Percentiles rank a stretch among this genome's conserved stretches.
Conservation (phyloP, 2,888 invertebrate species). For the Eupithecia tripunctaria region DNA sequence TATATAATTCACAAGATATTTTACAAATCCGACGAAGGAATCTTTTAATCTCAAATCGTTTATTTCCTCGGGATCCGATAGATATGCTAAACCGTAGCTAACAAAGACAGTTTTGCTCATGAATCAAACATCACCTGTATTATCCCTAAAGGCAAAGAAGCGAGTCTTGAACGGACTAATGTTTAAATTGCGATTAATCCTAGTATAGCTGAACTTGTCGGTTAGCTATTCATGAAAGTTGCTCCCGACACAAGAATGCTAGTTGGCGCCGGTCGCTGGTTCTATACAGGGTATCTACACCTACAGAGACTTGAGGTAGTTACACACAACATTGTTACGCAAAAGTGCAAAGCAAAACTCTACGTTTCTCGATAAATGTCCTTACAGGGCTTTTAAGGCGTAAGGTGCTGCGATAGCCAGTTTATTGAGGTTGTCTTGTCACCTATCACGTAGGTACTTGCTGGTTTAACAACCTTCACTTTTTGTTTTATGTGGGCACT, state of each 20-base stretch:
- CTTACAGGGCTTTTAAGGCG: slow-evolving; percentile 17
- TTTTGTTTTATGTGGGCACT: slow-evolving; percentile 36
- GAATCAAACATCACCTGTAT: slow-evolving; percentile 52
- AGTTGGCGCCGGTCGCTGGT: slow-evolving; percentile 68
- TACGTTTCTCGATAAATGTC: slow-evolving; percentile 20
- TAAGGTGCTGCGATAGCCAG: slow-evolving; percentile 5
- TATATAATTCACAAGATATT: neutral
- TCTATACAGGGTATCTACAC: slow-evolving; percentile 27
- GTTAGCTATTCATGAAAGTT: slow-evolving; percentile 82
- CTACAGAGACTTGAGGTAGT: slow-evolving; percentile 24
- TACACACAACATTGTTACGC: slow-evolving; percentile 31
- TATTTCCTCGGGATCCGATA: slow-evolving; percentile 3
- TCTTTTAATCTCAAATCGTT: slow-evolving; percentile 12
- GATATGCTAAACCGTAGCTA: slow-evolving; percentile 34
- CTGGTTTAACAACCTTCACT: slow-evolving; percentile 41
- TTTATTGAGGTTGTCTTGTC: slow-evolving; percentile 39
- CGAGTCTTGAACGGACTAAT: slow-evolving; percentile 51
- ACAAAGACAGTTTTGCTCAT: slow-evolving; percentile 42
- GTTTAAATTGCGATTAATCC: slow-evolving; percentile 59
- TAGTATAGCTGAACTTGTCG: slow-evolving; percentile 68
- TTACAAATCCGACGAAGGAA: neutral
- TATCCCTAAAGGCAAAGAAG: slow-evolving; percentile 49
- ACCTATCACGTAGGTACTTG: slow-evolving; percentile 38
- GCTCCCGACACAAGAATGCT: slow-evolving; percentile 74
- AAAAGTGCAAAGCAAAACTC: slow-evolving; percentile 26